phyloP scores from a whole-genome alignment of 2,888 invertebrate species.

The Drosophila dives region DNA sequence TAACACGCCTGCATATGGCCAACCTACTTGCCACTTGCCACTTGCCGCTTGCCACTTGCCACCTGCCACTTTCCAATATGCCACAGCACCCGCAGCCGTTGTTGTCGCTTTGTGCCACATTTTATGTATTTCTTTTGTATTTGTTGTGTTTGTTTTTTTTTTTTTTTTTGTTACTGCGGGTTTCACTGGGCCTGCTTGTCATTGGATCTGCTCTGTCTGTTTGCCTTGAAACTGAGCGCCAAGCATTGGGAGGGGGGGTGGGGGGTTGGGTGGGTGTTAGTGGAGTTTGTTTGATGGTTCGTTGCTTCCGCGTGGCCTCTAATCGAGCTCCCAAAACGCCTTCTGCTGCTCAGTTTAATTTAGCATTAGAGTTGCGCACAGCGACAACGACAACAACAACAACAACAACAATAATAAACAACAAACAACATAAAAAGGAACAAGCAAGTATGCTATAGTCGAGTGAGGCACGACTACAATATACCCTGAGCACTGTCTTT shows the following conservation, averaged over 20 bases:
- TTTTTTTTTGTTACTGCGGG: slow-evolving; percentile 32
- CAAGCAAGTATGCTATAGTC: no score
- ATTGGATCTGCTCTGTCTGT: slow-evolving; percentile 37
- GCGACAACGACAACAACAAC: not conserved
- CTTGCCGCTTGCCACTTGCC: not conserved
- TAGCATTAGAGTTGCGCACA: slow-evolving; percentile 53
- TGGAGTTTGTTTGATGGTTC: slow-evolving; percentile 1
- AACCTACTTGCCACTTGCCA: not conserved
- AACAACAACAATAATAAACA: not conserved
- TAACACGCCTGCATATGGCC: not conserved
- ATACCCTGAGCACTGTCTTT: no score
- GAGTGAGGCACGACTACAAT: no score
- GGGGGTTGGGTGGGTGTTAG: not conserved
- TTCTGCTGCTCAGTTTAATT: slow-evolving; percentile 62
- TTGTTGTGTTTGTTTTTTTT: slow-evolving; percentile 10
- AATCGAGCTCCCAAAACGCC: slow-evolving; percentile 61
- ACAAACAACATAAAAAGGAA: not conserved
- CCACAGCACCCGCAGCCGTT: slow-evolving; percentile 23
- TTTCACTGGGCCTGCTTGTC: slow-evolving; percentile 43
- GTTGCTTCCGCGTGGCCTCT: slow-evolving; percentile 58
- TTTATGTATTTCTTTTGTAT: slow-evolving; percentile 42
- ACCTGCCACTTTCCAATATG: not conserved
- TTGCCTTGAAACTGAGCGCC: slow-evolving; percentile 19
- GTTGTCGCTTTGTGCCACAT: slow-evolving; percentile 22
- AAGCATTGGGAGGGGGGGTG: not conserved